Base-by-base conservation (phyloP, 2,888 invertebrate genomes). In the Microdon myrmicae region DNA sequence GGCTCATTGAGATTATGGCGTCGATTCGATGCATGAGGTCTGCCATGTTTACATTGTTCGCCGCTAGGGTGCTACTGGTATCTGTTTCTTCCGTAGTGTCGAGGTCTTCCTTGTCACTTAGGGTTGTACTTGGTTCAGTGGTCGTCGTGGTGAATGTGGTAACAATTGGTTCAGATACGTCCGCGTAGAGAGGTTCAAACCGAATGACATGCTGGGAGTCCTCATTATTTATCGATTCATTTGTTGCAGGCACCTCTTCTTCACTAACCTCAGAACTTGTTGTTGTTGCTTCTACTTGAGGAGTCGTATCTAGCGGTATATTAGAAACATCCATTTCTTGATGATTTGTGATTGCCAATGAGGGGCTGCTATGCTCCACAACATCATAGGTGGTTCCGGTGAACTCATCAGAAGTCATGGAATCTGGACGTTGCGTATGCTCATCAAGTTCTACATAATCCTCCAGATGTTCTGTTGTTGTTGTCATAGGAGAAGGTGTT, bases 131-230 rank as follows among this genome's bases (percentile, higher is more conserved):
- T 2, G 31, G 16, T 8, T 67, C 58, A 2, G 53, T 22, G 16
- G 53, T 35, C 26, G 55, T 69, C 4, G 71, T 71, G 8, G 71
- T 70, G 4, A 75, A 19, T 8, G 74, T 72, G 3, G 69, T 68
- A 0, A 74, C 49, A 3, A 73, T 66, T 0, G 74, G 74, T 3
- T 76, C 78, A 5, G 71, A 61, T 1, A 74, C 66, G 8, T 76
- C 74, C 1, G 71, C 73, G 44, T 69, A 72, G 1, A 75, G 68
- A 19, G 72, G 72, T 44, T 74, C 73, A 26, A 73, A 71, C 23
- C 73, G 72, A 2, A 75, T 69, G 7, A 73, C 71, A 43, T 70
- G 67, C 6, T 70, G 13, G 28, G 68, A 7, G n/a, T 29, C 56
- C 1, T 29, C 26, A 14, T 51, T 43, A 1, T 37, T 37, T 1